Base-by-base conservation (phyloP, 2,888 invertebrate species). In the Hyalella azteca region DNA sequence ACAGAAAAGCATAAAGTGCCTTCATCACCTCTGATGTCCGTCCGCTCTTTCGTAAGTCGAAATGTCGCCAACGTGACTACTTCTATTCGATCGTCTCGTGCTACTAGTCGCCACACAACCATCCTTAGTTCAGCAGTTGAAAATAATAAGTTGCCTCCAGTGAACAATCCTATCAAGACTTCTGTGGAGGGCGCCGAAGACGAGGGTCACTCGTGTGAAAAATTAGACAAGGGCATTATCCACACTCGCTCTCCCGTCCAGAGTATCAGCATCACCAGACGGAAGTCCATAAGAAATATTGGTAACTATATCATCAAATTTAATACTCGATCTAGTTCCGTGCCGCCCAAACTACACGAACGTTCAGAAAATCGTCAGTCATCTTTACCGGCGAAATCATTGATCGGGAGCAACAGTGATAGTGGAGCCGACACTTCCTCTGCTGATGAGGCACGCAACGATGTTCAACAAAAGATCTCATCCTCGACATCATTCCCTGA, bases 1-100 rank as follows among this genome's bases (percentile, higher is more conserved):
- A 88, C 88, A 19, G 87, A 87, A 84, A 88, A 88, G 36, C 87
- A 88, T 79, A 88, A 88, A 66, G 66, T 66, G 22, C 66, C 66
- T 13, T 66, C 66, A 32, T 66, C 66, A 13, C 66, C 66, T 66
- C 26, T 66, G 26, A 66, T 66, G 66, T 66, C 66, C 2, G 66
- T 66, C 19, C 66, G 66, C 32, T 66, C 66, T 36, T 66, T 66
- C 36, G 66, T 66, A 29, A 15, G 36, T 36, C 66, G 66, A 32
- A 66, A 66, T 29, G 66, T 66, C 9, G 66, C 66, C 0, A 66
- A 29, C 66, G 66, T 66, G 36, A 36, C 66, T 19, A 66, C 66
- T 11, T 66, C 66, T 7, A 22, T 66, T 29, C 32, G 66, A 7
- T 66, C 66, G 19, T 66, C 66, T 2, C 66, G 66, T 15, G 66